Base-by-base conservation (phyloP, 2,888 invertebrate genomes). In the Nemapogon koenigi region DNA sequence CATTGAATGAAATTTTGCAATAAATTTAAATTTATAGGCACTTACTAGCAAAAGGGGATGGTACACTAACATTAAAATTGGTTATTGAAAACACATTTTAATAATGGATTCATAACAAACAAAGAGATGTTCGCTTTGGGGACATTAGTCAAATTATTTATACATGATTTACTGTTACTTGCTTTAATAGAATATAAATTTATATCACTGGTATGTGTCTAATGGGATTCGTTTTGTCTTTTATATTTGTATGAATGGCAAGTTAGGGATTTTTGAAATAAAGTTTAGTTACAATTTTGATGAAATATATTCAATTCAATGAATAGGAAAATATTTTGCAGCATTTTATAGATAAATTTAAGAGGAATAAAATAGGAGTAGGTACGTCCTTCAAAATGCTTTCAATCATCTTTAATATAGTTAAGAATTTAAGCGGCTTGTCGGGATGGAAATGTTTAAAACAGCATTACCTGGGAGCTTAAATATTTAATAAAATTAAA, bases 101-200 rank as follows among this genome's bases (percentile, higher is more conserved):
- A 31, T 16, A 31, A 33, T 19, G n/a, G n/a, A n/a, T 33, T 19
- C n/a, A 19, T 14, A 16, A 19, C 19, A 33, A 33, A 33, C 33
- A 33, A 33, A 33, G 18, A 33, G 14, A 14, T 11, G 14, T 33
- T 33, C 33, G 33, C 18, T 33, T 33, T 19, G 19, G n/a, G 33
- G 42, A 49, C 46, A 44, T 43, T 50, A 51, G 41, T 47, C 45
- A 53, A 56, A 57, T 54, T 49, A 48, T 47, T 53, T 50, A 50
- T 46, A 41, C 51, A 49, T 60, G 58, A 60, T 58, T 58, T 57
- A 59, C 57, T 53, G 51, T 54, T 53, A 51, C 52, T 50, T 43
- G 18, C 14, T 11, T 14, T 16, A 33, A 33, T 33, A n/a, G 14
- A 33, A 33, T 19, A 33, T 33, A 4, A 33, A 31, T 31, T 31